phyloP scores from a whole-genome alignment of 1,140 invertebrate species.

The Pachypeltis micranthus region DNA sequence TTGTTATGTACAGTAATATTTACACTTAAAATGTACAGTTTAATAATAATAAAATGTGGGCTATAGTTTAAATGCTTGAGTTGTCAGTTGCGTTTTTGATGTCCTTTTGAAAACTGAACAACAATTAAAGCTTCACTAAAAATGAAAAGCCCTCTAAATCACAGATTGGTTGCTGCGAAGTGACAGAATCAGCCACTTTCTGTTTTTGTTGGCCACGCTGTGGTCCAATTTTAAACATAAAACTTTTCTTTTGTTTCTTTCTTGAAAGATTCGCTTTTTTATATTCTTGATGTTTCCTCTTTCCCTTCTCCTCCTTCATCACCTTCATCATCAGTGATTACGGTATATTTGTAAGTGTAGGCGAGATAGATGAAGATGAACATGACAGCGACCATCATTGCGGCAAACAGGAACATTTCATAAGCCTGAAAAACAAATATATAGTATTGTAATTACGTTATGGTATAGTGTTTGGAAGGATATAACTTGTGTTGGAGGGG shows the following conservation, averaged over 20 bases:
- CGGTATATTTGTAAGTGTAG: constrained; percentile 50
- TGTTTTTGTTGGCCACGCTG: too few relatives aligned
- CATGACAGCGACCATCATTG: constrained; percentile 71
- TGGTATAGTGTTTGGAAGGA: background rate
- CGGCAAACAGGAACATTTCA: constrained; percentile 82
- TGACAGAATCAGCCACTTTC: too few relatives aligned
- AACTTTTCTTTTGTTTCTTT: background rate
- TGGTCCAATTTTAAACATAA: background rate
- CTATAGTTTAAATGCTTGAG: too few relatives aligned
- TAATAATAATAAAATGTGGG: too few relatives aligned
- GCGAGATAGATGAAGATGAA: constrained; percentile 68
- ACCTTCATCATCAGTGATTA: constrained; percentile 28
- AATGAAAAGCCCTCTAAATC: too few relatives aligned
- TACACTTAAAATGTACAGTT: too few relatives aligned
- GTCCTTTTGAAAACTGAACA: too few relatives aligned
- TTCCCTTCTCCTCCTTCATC: constrained; percentile 8
- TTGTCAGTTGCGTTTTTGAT: too few relatives aligned
- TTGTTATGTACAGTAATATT: too few relatives aligned
- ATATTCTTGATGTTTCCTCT: background rate
- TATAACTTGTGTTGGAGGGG: background rate
- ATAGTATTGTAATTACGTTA: background rate
- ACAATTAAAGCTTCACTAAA: too few relatives aligned
- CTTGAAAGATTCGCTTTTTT: background rate
- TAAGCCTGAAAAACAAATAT: constrained; percentile 47
- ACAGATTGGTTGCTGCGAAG: too few relatives aligned